These are phyloP conservation scores for Andrena hattorfiana DNA, from an alignment of 2,888 invertebrate species.

Conservation along the genomic window DNA sequence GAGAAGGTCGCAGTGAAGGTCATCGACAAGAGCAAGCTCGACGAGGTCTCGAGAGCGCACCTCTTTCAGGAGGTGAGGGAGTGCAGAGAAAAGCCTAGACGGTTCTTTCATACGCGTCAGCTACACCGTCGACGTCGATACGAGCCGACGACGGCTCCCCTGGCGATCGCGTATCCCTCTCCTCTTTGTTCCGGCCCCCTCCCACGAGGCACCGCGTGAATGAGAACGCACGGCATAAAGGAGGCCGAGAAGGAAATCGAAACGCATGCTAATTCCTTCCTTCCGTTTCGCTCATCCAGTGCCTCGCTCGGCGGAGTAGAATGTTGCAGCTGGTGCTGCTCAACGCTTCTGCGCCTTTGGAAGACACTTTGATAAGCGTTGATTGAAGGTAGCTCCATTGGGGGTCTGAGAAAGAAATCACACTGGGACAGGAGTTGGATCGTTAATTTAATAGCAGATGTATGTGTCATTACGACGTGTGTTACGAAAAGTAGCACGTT, in stretches of 20 bases:
- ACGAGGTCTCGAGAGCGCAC: conserved; percentile 97
- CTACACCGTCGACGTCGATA: conserved; percentile 1
- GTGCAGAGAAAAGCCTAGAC: conserved; percentile 34
- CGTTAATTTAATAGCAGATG: too few species aligned
- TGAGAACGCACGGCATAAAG: conserved; percentile 25
- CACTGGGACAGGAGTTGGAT: too few species aligned
- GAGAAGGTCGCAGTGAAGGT: conserved; percentile 99
- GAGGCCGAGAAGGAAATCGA: conserved; percentile 42
- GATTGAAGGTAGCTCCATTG: too few species aligned
- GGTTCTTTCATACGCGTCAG: conserved; percentile 1
- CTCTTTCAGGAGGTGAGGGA: conserved; percentile 95
- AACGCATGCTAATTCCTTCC: conserved; percentile 47
- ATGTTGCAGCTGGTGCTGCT: not conserved
- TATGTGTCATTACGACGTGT: too few species aligned
- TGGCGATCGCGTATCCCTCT: conserved; percentile 18
- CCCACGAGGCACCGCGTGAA: conserved; percentile 17
- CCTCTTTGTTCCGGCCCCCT: conserved; percentile 34
- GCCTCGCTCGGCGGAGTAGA: not conserved
- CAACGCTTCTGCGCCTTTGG: too few species aligned
- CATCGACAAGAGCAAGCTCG: conserved; percentile 99
- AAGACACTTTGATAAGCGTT: too few species aligned
- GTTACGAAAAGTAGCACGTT: too few species aligned
- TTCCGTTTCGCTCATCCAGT: not conserved
- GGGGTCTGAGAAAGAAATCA: too few species aligned
- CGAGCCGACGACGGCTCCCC: conserved; percentile 13